Evolutionary conservation across 2,113 vertebrate species (phyloP).

Genomic region (Ageneiosus marmoratus): DNA sequence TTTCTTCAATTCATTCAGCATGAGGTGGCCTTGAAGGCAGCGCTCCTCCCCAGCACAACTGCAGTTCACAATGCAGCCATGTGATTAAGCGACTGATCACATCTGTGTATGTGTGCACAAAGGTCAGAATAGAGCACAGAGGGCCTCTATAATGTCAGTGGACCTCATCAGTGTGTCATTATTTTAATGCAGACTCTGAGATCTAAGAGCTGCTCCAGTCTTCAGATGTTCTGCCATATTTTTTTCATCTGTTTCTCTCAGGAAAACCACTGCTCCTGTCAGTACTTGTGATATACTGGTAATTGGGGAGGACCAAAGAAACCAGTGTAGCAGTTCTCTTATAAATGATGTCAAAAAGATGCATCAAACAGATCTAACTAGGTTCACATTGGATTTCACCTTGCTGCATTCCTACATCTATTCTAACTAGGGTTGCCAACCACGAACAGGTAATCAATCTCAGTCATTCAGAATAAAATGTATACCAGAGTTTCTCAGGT

Average conservation of each 20-base stretch:
- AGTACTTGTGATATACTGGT: slow-evolving; percentile 13
- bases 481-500: neutral
- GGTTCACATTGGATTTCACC: slow-evolving; percentile 22
- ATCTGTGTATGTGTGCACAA: neutral
- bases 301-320: slow-evolving; percentile 46
- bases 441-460: neutral
- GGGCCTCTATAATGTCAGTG: neutral
- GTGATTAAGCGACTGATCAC: slow-evolving; percentile 10
- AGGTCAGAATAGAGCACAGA: neutral
- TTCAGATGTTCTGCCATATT: slow-evolving; percentile 27
- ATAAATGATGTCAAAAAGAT: slow-evolving; percentile 39
- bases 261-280: slow-evolving; percentile 16
- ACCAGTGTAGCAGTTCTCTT: slow-evolving; percentile 26
- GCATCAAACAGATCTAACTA: slow-evolving; percentile 8
- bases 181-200: slow-evolving; percentile 10
- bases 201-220: slow-evolving; percentile 27
- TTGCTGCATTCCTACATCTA: slow-evolving; percentile 1
- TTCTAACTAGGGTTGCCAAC: neutral
- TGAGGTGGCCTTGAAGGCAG: neutral
- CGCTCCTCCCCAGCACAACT: neutral
- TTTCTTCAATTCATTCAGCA: neutral
- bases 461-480: neutral
- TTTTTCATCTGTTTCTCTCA: slow-evolving; percentile 17
- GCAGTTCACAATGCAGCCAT: neutral
- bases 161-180: neutral